Conservation (phyloP, 2,113 vertebrate genomes). For the Antidorcas marsupialis region DNA sequence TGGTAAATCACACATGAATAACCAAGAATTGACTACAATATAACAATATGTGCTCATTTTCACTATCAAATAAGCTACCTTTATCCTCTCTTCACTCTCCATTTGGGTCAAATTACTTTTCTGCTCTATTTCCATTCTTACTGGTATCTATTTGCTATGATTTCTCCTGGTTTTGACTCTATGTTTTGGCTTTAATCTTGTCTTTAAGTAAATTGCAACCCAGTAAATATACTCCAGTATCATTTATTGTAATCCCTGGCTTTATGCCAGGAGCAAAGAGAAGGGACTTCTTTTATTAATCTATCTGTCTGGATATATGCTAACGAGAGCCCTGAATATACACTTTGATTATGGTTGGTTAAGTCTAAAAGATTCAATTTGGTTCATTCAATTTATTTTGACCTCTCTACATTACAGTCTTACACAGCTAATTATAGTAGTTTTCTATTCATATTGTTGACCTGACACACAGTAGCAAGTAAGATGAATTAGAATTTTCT, state of each 20-base stretch:
- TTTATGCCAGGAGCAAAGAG: slow-evolving; percentile 4
- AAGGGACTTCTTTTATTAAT: slow-evolving; percentile 37
- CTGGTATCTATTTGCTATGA: not conserved
- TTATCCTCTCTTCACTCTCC: slow-evolving; percentile 33
- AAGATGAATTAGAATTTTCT: slow-evolving; percentile 22
- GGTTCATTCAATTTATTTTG: slow-evolving; percentile 9
- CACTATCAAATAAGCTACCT: not conserved
- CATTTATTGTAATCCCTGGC: not conserved
- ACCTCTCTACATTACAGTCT: not conserved
- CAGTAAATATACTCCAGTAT: not conserved
- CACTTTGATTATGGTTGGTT: not conserved
- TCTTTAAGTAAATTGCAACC: not conserved
- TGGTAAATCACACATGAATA: slow-evolving; percentile 21
- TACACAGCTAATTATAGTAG: not conserved
- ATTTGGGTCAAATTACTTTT: slow-evolving; percentile 17
- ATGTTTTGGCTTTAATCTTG: not conserved
- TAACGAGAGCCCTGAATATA: not conserved
- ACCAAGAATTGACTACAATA: not conserved
- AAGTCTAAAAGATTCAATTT: not conserved
- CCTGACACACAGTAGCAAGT: not conserved
- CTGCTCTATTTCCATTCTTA: not conserved
- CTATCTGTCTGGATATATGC: not conserved
- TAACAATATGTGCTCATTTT: not conserved
- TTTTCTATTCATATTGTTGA: slow-evolving; percentile 26
- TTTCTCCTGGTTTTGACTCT: slow-evolving; percentile 19